phyloP scores from a whole-genome alignment of 2,797 vertebrate genomes.

The Acrossocheilus wenchowensis region DNA sequence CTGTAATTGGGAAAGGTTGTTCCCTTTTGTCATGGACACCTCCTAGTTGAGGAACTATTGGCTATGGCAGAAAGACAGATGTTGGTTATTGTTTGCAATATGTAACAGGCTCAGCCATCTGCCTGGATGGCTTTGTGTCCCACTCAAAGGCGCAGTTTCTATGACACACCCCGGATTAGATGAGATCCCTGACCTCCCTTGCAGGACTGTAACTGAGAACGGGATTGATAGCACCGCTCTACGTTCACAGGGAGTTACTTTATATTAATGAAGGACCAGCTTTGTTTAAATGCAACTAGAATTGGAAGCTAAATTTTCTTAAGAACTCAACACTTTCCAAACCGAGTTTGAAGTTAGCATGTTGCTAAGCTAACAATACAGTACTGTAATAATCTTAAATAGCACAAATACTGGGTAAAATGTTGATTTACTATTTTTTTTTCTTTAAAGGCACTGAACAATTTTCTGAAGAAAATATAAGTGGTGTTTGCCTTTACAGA shows the following conservation, averaged over 20 bases:
- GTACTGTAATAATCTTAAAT: neutral
- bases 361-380: neutral
- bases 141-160: constrained; percentile 30
- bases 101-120: constrained; percentile 47
- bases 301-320: neutral
- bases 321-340: neutral
- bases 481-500: no score
- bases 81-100: constrained; percentile 50
- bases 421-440: neutral
- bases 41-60: neutral
- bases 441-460: no score
- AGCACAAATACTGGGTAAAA: neutral
- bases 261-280: neutral
- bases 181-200: constrained; percentile 20
- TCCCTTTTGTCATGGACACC: neutral
- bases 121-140: constrained; percentile 34
- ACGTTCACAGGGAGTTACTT: neutral
- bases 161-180: constrained; percentile 43
- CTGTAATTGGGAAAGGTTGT: constrained; percentile 3
- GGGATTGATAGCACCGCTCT: neutral
- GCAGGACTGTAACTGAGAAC: constrained; percentile 23
- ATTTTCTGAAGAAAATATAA: no score
- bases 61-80: constrained; percentile 29
- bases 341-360: neutral
- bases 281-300: neutral